Conservation (phyloP, 1,140 invertebrate genomes). For the Samia ricini region DNA sequence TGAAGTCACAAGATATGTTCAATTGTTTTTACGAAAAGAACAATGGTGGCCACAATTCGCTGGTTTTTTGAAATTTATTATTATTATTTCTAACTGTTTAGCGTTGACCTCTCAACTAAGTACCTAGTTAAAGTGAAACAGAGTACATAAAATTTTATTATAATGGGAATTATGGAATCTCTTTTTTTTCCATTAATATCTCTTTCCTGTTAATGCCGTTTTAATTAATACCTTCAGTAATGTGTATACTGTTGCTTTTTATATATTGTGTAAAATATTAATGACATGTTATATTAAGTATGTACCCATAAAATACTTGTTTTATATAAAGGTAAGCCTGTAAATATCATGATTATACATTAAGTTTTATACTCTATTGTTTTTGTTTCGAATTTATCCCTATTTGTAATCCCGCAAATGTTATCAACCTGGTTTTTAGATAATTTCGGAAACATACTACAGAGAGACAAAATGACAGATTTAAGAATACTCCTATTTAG, state of each 20-base stretch:
- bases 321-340: slow-evolving; percentile 75
- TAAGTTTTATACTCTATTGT: slow-evolving; percentile 77
- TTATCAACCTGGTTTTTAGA: too few species aligned
- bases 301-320: slow-evolving; percentile 76
- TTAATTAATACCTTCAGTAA: slow-evolving; percentile 58
- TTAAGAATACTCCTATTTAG: too few species aligned
- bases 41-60: too few species aligned
- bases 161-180: slow-evolving; percentile 73
- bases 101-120: neutral
- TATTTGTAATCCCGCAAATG: neutral
- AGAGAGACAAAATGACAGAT: too few species aligned
- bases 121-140: neutral
- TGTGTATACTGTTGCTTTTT: slow-evolving; percentile 69
- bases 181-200: slow-evolving; percentile 62
- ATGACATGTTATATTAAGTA: slow-evolving; percentile 74
- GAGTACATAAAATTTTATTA: slow-evolving; percentile 36
- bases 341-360: slow-evolving; percentile 77
- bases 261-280: slow-evolving; percentile 72
- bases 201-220: slow-evolving; percentile 55
- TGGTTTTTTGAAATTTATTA: too few species aligned
- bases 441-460: too few species aligned
- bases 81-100: neutral
- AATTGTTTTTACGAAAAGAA: too few species aligned
- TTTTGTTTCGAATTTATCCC: slow-evolving; percentile 56
- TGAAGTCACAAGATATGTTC: too few species aligned